These are phyloP conservation scores for Isaurus tuberculatus DNA, from an alignment of 92 coral and sea anemone species.

Conservation along the genomic window DNA sequence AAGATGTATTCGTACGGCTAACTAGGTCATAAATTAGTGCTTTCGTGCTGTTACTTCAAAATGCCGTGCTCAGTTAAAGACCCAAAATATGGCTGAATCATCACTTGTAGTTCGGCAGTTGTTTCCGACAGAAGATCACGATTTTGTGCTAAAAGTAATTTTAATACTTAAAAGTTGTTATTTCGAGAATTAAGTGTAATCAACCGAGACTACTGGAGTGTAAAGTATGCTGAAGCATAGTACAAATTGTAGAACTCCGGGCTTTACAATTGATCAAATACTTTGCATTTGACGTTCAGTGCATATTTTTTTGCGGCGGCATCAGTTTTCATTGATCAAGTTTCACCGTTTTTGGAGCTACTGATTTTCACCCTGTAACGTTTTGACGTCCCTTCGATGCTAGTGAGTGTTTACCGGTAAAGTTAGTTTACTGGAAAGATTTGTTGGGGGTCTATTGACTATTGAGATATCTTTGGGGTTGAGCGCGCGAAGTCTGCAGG, in stretches of 20 bases:
- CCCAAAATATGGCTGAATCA: constrained; percentile 32
- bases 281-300: background rate
- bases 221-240: constrained; percentile 37
- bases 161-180: background rate
- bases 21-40: background rate
- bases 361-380: background rate
- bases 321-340: constrained; percentile 17
- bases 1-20: background rate
- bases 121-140: background rate
- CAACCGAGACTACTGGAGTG: constrained; percentile 26
- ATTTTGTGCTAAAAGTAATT: constrained; percentile 1
- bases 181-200: constrained; percentile 32
- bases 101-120: constrained; percentile 16
- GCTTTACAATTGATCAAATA: background rate
- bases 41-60: constrained; percentile 31
- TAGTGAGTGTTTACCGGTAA: constrained; percentile 33
- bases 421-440: constrained; percentile 39
- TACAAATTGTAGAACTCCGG: background rate
- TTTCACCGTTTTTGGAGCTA: background rate
- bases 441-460: constrained; percentile 34
- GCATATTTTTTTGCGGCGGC: background rate
- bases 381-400: background rate
- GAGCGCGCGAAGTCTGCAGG: constrained; percentile 39
- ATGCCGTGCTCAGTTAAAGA: constrained; percentile 29
- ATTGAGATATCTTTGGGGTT: constrained; percentile 35